Conservation (phyloP, 2,797 vertebrate species). For the Eulemur rubriventer region DNA sequence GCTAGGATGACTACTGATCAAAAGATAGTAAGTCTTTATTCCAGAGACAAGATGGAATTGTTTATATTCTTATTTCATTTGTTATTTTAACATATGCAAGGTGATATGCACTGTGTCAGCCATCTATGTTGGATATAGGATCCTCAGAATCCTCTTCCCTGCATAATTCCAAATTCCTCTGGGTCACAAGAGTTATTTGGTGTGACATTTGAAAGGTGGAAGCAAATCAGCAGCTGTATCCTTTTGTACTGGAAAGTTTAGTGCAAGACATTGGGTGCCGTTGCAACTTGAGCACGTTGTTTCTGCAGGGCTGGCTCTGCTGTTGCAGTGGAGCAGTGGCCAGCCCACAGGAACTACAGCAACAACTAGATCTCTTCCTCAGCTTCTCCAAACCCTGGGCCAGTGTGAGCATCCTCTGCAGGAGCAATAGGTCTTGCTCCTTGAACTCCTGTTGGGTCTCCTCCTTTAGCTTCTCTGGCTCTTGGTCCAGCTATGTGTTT, state of each 20-base stretch:
- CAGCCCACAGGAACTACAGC: fast-evolving
- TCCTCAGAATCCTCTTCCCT: neutral
- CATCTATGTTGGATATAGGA: neutral
- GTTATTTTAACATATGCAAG: neutral
- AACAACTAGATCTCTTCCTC: neutral
- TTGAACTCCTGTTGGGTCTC: neutral
- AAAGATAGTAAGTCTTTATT: conserved; percentile 36
- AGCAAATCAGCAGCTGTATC: neutral
- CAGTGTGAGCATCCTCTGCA: neutral
- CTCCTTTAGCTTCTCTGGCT: neutral
- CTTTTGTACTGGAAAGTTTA: neutral
- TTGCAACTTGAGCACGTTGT: fast-evolving
- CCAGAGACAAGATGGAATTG: neutral
- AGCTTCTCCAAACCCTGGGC: neutral
- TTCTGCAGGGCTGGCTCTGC: neutral
- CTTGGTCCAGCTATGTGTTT: neutral
- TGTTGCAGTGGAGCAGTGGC: neutral
- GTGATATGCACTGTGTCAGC: neutral
- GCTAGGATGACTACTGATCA: neutral
- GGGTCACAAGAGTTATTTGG: neutral
- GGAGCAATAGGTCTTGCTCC: neutral
- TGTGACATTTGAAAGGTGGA: neutral
- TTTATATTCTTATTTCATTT: neutral
- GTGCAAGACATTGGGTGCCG: fast-evolving
- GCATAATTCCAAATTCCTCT: neutral